phyloP scores from a whole-genome alignment of 2,888 invertebrate species.

The Achlya flavicornis region DNA sequence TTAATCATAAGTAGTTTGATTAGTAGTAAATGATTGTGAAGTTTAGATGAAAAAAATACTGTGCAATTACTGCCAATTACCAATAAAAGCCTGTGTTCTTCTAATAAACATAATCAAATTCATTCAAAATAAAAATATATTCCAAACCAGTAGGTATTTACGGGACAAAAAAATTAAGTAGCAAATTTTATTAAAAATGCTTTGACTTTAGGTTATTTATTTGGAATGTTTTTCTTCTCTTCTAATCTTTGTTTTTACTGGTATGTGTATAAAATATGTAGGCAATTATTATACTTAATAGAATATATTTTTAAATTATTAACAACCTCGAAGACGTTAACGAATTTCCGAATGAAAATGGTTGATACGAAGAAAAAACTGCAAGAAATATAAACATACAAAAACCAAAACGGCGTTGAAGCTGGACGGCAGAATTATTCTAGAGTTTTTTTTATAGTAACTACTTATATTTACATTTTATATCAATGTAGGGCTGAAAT shows the following conservation, averaged over 20 bases:
- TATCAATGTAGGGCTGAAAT: no score
- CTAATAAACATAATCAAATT: not conserved
- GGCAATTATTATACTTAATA: not conserved
- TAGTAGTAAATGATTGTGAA: conserved; percentile 43
- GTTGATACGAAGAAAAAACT: not conserved
- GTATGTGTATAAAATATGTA: no score
- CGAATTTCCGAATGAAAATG: not conserved
- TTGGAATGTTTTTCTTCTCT: no score
- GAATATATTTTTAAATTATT: not conserved
- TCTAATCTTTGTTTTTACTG: no score
- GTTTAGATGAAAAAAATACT: conserved; percentile 42
- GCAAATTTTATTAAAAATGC: no score
- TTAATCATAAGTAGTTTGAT: conserved; percentile 59
- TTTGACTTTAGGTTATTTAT: not conserved
- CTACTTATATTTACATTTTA: not conserved
- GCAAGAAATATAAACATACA: not conserved
- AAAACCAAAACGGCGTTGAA: not conserved
- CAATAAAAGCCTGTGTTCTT: not conserved
- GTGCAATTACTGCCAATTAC: conserved; percentile 8
- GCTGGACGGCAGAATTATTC: no score
- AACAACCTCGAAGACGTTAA: not conserved
- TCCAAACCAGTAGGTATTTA: not conserved
- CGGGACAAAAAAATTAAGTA: no score
- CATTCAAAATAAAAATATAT: not conserved
- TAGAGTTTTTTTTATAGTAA: no score